Evolutionary conservation across 2,888 invertebrate genomes (phyloP), one percentile per base, ranked within the genome.

Genomic region (Platyscelio sp.): DNA sequence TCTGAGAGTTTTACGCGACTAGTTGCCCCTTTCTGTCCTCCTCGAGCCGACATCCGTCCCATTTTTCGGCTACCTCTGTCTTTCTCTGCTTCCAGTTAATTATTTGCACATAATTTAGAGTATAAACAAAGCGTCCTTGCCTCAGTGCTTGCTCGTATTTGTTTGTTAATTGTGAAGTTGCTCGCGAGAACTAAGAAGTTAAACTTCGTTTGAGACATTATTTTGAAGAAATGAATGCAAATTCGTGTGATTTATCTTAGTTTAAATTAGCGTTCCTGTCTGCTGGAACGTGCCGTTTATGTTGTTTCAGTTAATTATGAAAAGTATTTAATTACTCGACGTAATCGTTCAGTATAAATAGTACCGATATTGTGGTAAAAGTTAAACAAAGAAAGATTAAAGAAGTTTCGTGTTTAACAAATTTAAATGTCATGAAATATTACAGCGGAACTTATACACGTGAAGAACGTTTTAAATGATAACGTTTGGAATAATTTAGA

Each of bases 81-180:
- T 46, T 56, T 11, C 49, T 24, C 43, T 72, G 51, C 67, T 68
- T 58, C 65, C 38, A 38, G 70, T 75, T 60, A 81, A 75, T 76
- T 82, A 82, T 71, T 71, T 65, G 71, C 82, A 49, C 40, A 71
- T 76, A 71, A 82, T 75, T 70, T 49, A 63, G 75, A 13, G 15
- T 33, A 63, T 56, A 75, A 75, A 75, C 70, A 70, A 49, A n/a
- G 15, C 24, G 46, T 63, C 46, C 68, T 51, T 38, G 22, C 9
- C 40, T 75, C 27, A 22, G 20, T n/a, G 24, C 26, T 60, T 11
- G 33, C 56, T 56, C 71, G 63, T 46, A 29, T 61, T 61, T 43
- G 61, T 68, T 70, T 74, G 75, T 81, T 82, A 82, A 76, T 76
- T 82, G 63, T 65, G 24, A 71, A 82, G 71, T 82, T 76, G 24